Conservation (phyloP, 2,797 vertebrate genomes). For the Xenopus petersii region DNA sequence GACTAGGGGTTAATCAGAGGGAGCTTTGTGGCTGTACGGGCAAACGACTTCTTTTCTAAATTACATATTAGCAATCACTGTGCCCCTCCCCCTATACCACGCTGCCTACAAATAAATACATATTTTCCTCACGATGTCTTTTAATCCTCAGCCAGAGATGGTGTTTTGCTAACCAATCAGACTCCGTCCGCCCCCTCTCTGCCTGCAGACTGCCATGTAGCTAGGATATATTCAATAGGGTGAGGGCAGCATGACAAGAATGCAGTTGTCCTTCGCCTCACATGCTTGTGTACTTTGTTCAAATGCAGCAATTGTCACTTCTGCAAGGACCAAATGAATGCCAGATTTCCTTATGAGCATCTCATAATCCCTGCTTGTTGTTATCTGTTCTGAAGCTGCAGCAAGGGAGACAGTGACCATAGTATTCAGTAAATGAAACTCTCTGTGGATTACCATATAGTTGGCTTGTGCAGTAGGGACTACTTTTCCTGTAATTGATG, state of each 20-base stretch:
- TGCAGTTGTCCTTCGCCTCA: constrained; percentile 11
- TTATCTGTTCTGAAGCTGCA: too few relatives aligned
- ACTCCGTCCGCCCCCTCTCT: constrained; percentile 19
- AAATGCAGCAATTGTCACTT: not conserved
- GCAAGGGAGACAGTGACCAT: not conserved
- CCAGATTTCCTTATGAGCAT: not conserved
- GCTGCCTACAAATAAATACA: constrained; percentile 34
- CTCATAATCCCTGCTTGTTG: not conserved
- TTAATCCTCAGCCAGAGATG: constrained; percentile 40
- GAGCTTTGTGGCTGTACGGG: constrained; percentile 22
- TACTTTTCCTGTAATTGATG: not conserved
- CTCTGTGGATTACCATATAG: too few relatives aligned
- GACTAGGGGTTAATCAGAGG: constrained; percentile 40
- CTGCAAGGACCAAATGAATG: not conserved
- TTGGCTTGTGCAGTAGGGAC: not conserved
- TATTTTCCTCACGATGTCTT: constrained; percentile 40
- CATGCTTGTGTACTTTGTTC: not conserved
- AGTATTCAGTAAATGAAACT: not conserved
- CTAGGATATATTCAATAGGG: constrained; percentile 35
- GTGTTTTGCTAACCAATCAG: constrained; percentile 36
- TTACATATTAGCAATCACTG: constrained; percentile 36
- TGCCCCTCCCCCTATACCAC: constrained; percentile 14
- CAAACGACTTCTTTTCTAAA: constrained; percentile 34
- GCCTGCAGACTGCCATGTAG: constrained; percentile 24
- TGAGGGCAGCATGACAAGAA: constrained; percentile 30